Conservation (phyloP, 2,888 invertebrate genomes). For the Erannis defoliaria region DNA sequence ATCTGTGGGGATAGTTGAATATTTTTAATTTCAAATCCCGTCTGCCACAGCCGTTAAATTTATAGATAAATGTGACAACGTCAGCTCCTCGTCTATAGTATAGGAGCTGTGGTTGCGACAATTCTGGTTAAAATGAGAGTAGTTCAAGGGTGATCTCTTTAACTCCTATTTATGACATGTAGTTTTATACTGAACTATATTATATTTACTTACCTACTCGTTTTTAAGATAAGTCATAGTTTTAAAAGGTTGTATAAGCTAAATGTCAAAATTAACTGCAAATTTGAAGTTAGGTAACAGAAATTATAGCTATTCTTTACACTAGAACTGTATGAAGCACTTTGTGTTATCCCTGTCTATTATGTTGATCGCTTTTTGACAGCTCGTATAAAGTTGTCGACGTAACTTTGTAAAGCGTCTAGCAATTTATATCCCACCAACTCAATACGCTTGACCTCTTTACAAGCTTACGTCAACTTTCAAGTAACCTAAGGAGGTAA, state of each 20-base stretch:
- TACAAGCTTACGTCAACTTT: too few relatives aligned
- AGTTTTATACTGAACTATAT: constrained; percentile 42
- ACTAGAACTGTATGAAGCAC: neutral
- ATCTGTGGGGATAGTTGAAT: neutral
- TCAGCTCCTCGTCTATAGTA: constrained; percentile 47
- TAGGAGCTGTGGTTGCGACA: constrained; percentile 45
- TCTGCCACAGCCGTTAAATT: constrained; percentile 49
- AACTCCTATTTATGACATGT: constrained; percentile 51
- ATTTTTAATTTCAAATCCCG: constrained; percentile 44
- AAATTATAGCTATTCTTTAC: constrained; percentile 10
- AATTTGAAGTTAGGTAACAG: constrained; percentile 9
- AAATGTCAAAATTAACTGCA: constrained; percentile 16
- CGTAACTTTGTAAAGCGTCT: too few relatives aligned
- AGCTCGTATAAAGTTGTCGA: too few relatives aligned
- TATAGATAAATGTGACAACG: constrained; percentile 48
- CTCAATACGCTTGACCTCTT: too few relatives aligned
- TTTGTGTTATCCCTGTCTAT: constrained; percentile 24
- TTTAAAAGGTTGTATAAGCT: constrained; percentile 21
- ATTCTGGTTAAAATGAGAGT: constrained; percentile 67
- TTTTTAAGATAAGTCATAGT: constrained; percentile 26
- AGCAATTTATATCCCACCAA: too few relatives aligned
- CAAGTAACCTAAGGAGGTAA: too few relatives aligned
- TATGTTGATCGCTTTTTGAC: too few relatives aligned
- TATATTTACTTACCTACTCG: constrained; percentile 34
- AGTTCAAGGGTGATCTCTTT: constrained; percentile 53